phyloP scores from a whole-genome alignment of 1,140 invertebrate genomes.

The Sarcophaga peregrina region DNA sequence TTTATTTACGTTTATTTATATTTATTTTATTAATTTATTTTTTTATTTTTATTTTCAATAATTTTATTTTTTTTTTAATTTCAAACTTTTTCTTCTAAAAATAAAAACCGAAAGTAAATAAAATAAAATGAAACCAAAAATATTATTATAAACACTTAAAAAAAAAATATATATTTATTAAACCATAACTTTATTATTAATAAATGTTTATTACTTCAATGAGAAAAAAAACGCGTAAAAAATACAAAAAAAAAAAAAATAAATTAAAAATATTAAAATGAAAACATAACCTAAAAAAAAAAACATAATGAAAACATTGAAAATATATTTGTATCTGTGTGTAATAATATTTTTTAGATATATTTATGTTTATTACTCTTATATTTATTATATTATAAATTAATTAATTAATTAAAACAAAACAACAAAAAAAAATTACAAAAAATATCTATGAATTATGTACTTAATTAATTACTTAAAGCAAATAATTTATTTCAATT shows the following conservation, averaged over 20 bases:
- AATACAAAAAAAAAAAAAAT: conserved; percentile 15
- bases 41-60: conserved; percentile 35
- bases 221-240: neutral
- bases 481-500: conserved; percentile 25
- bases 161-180: conserved; percentile 45
- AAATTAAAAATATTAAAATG: neutral
- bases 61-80: conserved; percentile 8
- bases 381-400: conserved; percentile 43
- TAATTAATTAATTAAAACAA: conserved; percentile 39
- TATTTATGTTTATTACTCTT: conserved; percentile 41
- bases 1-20: neutral
- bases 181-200: conserved; percentile 45
- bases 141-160: conserved; percentile 3
- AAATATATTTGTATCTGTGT: conserved; percentile 47
- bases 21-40: conserved; percentile 34
- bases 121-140: neutral
- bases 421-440: conserved; percentile 5
- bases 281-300: conserved; percentile 29
- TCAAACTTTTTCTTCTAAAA: neutral
- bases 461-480: conserved; percentile 43
- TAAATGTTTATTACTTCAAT: conserved; percentile 45
- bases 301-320: conserved; percentile 30
- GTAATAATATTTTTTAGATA: conserved; percentile 41
- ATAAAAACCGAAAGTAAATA: conserved; percentile 28
- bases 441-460: conserved; percentile 14